Evolutionary conservation across 2,888 invertebrate species (phyloP), one percentile per base, ranked within the genome.

Genomic region (Magallana nippona): DNA sequence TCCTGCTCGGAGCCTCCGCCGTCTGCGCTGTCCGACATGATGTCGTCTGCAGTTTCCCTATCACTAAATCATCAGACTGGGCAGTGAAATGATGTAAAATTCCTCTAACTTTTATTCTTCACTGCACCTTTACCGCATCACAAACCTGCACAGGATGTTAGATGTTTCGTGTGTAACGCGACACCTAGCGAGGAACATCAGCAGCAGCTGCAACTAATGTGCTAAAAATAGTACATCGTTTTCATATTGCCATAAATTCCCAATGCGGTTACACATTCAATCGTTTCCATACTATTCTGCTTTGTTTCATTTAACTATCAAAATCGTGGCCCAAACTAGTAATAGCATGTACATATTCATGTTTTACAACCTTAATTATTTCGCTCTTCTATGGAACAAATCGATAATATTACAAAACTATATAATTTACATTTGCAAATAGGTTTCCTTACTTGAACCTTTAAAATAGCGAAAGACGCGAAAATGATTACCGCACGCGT

Each of bases 1-100:
- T 99, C 99, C 95, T 99, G 99, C 95, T 99, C 99, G 94, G 98
- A 98, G 91, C 98, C 97, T 94, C 98, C 98, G 60, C 92, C 91
- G 87, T 94, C 94, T 79, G 94, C 93, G 78, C 93, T 91, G 87
- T 94, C 94, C 87, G 93, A 92, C 94, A 94, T 94, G 83, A 88
- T 89, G 60, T n/a, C 60, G 79, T 27, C 71, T 71, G 71, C 27
- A 71, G 71, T 71, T 15, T 71, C 15, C 22, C 71, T 71, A 10
- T 71, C 27, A 11, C 71, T 71, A 27, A 71, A 32, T 27, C 71
- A 71, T 71, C 71, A 71, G 71, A 71, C 71, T 60, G 71, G 15
- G 71, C 71, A 71, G 71, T 71, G 71, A 71, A 71, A 71, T 71
- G 71, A 71, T 71, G 71, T 71, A 27, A 71, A 71, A 27, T 22